Evolutionary conservation across 2,797 vertebrate species (phyloP), one percentile per base, ranked within the genome.

Genomic region (Amblyraja radiata): DNA sequence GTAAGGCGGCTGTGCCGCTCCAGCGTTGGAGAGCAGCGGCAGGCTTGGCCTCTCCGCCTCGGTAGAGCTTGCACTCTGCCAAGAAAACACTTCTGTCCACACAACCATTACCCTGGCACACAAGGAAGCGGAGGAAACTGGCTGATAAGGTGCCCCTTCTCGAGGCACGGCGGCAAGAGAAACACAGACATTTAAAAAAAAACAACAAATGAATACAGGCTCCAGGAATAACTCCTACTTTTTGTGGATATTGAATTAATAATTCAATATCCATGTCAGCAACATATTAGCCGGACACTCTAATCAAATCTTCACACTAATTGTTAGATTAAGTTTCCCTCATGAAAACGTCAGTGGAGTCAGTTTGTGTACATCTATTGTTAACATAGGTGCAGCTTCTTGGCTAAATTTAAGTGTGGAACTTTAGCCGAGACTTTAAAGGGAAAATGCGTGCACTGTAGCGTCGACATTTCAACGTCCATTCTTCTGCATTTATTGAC

Each of bases 71-170:
- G 61, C n/a, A 28, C 83, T 13, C 61, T 86, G 83, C 84, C 84
- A 88, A 68, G 65, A 88, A 81, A 88, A 88, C 32, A 32, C 84
- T 68, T 88, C 84, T 88, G 84, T 88, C 84, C 84, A 68, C 84
- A 68, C n/a, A 88, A 88, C 84, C 61, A 88, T 68, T 65, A 88
- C 84, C 63, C 84, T 32, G 63, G n/a, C 84, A 88, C n/a, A 36
- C 28, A 4, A 28, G n/a, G 83, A 86, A 65, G 83, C 61, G 25
- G 63, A 86, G n/a, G 84, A 88, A 88, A 68, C 9, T 63, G 16
- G 32, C 76, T 2, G 76, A 78, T 78, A 32, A 74, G 71, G 7
- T 65, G n/a, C 28, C 63, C 84, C 58, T 65, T 65, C 83, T 58
- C 61, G 14, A 86, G 65, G 9, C 83, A 81, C 36, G 6, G 68